These are phyloP conservation scores for Prorops nasuta DNA, from an alignment of 1,140 invertebrate species.

Conservation along the genomic window DNA sequence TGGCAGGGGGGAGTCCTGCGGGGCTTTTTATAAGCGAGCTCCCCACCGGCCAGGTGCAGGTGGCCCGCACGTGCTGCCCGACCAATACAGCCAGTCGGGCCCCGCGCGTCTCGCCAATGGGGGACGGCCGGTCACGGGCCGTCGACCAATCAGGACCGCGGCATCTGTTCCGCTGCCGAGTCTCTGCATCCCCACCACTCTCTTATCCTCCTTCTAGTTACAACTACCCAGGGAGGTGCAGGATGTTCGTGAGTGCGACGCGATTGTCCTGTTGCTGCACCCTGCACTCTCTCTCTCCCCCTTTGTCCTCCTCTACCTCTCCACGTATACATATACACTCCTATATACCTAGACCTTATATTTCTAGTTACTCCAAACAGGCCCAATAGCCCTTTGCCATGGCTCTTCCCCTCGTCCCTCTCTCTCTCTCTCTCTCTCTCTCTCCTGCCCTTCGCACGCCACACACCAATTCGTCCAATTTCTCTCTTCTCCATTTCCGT, in stretches of 20 bases:
- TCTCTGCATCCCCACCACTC: constrained; percentile 1
- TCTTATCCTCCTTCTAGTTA: neutral
- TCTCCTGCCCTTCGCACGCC: neutral
- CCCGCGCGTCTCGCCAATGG: constrained; percentile 47
- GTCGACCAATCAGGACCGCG: constrained; percentile 35
- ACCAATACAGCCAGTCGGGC: constrained; percentile 43
- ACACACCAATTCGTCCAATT: constrained; percentile 1
- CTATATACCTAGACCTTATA: too few species aligned
- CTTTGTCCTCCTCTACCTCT: neutral
- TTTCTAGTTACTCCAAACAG: too few species aligned
- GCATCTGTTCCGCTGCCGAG: constrained; percentile 35
- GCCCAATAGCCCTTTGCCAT: too few species aligned
- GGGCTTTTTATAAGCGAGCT: constrained; percentile 41
- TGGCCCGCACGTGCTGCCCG: constrained; percentile 48
- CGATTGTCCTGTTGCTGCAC: constrained; percentile 31
- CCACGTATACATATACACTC: too few species aligned
- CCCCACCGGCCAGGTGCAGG: constrained; percentile 40
- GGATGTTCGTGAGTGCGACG: constrained; percentile 27
- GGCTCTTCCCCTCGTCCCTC: constrained; percentile 5
- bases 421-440: neutral
- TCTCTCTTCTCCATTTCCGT: neutral
- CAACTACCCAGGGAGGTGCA: constrained; percentile 23
- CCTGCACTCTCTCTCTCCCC: constrained; percentile 4
- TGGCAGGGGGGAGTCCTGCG: constrained; percentile 28
- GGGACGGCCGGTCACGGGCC: constrained; percentile 36